These are phyloP conservation scores for Ephialtes manifestator DNA, from an alignment of 2,888 invertebrate species.

Conservation along the genomic window DNA sequence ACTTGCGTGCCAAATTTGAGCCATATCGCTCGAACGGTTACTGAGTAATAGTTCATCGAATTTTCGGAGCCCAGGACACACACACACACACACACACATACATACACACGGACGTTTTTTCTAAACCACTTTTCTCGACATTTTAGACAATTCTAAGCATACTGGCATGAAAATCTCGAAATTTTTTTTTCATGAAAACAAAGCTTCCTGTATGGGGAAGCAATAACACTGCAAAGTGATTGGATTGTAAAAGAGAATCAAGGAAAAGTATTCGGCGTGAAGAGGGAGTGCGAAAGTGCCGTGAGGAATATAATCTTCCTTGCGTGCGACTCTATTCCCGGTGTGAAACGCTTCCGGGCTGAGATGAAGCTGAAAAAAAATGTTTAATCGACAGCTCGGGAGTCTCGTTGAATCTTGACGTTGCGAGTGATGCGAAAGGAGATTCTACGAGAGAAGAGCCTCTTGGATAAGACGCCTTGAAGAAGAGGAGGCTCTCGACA, in stretches of 20 bases:
- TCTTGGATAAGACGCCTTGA: conserved; percentile 10
- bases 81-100: too few relatives aligned
- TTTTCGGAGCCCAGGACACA: too few relatives aligned
- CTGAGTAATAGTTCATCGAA: too few relatives aligned
- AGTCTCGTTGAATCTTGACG: conserved; percentile 13
- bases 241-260: neutral
- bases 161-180: too few relatives aligned
- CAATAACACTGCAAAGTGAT: neutral
- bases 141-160: too few relatives aligned
- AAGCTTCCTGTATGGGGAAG: too few relatives aligned
- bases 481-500: conserved; percentile 36
- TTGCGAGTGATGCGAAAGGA: conserved; percentile 16
- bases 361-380: conserved; percentile 4
- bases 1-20: too few relatives aligned
- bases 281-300: neutral
- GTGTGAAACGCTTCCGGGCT: conserved; percentile 10
- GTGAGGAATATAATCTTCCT: neutral
- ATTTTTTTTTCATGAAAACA: too few relatives aligned
- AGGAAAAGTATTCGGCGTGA: neutral
- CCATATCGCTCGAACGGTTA: too few relatives aligned
- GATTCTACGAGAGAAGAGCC: neutral
- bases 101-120: too few relatives aligned
- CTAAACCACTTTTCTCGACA: too few relatives aligned
- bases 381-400: conserved; percentile 25
- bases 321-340: conserved; percentile 20